phyloP scores from a whole-genome alignment of 2,888 invertebrate species.

The Timema podura region DNA sequence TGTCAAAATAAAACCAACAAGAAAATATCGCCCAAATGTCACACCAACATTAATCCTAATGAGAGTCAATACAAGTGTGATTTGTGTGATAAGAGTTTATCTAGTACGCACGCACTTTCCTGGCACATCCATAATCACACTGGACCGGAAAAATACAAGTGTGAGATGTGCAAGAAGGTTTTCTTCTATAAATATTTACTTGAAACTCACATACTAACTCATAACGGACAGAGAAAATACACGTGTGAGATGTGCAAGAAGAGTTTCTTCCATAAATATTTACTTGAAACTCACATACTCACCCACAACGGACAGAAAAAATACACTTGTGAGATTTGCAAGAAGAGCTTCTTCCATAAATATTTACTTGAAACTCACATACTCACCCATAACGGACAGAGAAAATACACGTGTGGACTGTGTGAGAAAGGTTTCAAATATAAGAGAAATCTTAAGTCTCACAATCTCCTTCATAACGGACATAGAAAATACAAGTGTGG shows the following conservation, averaged over 20 bases:
- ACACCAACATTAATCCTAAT: too few species aligned
- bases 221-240: neutral
- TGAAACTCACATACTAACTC: neutral
- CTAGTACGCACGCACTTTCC: neutral
- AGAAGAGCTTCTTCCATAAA: neutral
- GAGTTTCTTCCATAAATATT: neutral
- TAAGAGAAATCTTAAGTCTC: neutral
- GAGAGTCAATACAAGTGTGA: neutral
- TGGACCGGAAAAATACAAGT: conserved; percentile 2
- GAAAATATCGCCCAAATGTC: too few species aligned
- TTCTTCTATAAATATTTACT: neutral
- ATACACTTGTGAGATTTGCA: conserved; percentile 8
- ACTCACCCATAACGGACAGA: neutral
- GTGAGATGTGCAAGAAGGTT: neutral
- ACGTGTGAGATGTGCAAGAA: conserved; percentile 1
- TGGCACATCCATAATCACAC: neutral
- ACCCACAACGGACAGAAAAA: neutral
- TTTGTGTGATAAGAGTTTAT: conserved; percentile 5
- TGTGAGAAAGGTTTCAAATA: neutral
- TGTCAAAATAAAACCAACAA: too few species aligned
- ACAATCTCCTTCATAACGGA: neutral
- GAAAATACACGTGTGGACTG: neutral
- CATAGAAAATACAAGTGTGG: conserved; percentile 3
- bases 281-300: neutral
- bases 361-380: neutral